Evolutionary conservation across 2,888 invertebrate genomes (phyloP), one percentile per base, ranked within the genome.

Genomic region (Calliopum simillimum): DNA sequence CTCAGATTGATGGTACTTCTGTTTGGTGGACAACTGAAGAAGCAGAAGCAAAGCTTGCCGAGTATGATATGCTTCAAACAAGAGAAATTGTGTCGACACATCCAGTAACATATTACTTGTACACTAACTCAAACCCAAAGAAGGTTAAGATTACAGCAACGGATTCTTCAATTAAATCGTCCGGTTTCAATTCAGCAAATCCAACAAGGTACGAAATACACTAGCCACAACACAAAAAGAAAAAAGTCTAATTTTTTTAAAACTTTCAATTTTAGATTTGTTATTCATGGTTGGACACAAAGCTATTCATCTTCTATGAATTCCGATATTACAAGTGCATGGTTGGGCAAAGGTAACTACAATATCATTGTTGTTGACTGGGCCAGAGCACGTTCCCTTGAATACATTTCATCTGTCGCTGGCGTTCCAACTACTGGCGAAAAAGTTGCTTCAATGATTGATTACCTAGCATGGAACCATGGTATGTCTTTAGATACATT

Each of bases 361-460:
- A 91, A 91, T 76, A 88, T 91, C 70, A 88, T 91, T 65, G 87
- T 89, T 2, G 88, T 90, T 12, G 90, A 90, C 77, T 91, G 90
- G 90, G 86, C 84, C 2, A 89, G 89, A 71, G 89, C 89, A 1
- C 77, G 80, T n/a, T 89, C 88, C 71, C 86, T 88, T 0, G 89
- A 89, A 75, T 90, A 90, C 74, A 83, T 88, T 58, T 79, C 87
- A 13, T 89, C 90, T 2, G 88, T 89, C 69, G 83, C 88, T 41
- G 79, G 79, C 16, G 80, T 84, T 3, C 76, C 79, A 56, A 76
- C 73, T 0, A 81, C 82, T 14, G 85, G 83, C n/a, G 71, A 76
- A 64, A 77, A 79, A 69, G 76, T 84, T 1, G 85, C 83, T 8
- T 59, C 19, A 0, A 70, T 84, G 68, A 77, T 85, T 59, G 81